Base-by-base conservation (phyloP, 2,113 vertebrate genomes). In the Pelecanus crispus region DNA sequence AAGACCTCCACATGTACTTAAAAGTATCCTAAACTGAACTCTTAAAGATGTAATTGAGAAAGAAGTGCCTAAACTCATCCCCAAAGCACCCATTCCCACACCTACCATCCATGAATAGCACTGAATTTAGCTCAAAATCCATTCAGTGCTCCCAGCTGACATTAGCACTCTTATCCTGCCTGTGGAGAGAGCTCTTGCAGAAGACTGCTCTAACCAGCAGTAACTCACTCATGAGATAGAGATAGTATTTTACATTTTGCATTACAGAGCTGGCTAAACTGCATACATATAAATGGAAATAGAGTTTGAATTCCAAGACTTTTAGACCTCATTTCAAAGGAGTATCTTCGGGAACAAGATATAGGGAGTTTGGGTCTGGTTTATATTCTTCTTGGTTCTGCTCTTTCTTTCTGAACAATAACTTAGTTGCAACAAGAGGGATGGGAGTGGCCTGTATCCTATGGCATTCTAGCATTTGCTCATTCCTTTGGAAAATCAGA, bases 61-160 rank as follows among this genome's bases (percentile, higher is more conserved):
- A 91, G 34, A 79, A 68, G 6, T 29, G 49, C 38, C 70, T 79
- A 49, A 72, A 68, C 15, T 95, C 52, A 87, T 72, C 36, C 66
- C 40, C 53, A 50, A 34, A 75, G 90, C 90, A 81, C 56, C 36
- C 62, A 80, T 95, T 87, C 52, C 56, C 65, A 61, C 45, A 83
- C 17, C 22, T 50, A 91, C 29, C 32, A 91, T 36, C 80, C 86
- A 79, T 1, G 25, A 91, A 45, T 29, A 92, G 65, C 44, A 75
- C n/a, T 56, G 93, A 87, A 72, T 91, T 85, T 53, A 94, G 68
- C 65, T 59, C 78, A 79, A 87, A 91, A 80, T 82, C 78, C 49
- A 77, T 91, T 94, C 85, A 92, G 73, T 61, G 61, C 42, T 91
- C 81, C 81, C 62, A 91, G 84, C 11, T 95, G 93, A 92, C 78